Conservation (phyloP, 2,113 vertebrate genomes). For the Silurus meridionalis region DNA sequence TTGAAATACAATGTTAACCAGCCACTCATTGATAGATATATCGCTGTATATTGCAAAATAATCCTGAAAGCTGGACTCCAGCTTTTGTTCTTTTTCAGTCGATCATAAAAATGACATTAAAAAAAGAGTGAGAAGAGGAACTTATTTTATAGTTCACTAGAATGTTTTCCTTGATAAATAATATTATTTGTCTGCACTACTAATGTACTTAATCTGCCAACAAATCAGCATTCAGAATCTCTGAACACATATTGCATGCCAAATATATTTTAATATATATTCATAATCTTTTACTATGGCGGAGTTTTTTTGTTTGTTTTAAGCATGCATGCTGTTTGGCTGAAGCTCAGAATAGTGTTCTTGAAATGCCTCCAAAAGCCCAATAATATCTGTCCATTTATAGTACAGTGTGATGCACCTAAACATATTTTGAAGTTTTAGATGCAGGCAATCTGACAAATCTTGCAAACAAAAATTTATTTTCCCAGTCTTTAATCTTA, state of each 20-base stretch:
- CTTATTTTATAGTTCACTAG: not conserved
- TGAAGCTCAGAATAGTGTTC: not conserved
- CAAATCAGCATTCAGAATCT: not conserved
- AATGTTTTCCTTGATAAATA: not conserved
- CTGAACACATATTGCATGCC: not conserved
- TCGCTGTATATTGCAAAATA: no score
- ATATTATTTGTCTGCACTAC: not conserved
- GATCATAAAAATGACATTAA: not conserved
- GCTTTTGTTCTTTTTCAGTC: not conserved
- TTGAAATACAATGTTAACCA: no score
- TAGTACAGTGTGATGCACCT: not conserved
- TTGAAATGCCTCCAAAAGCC: constrained; percentile 11
- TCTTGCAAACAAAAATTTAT: not conserved
- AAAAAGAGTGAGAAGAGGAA: not conserved
- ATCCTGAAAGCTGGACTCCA: not conserved
- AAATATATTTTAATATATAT: no score
- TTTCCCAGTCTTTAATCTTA: not conserved
- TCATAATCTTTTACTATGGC: not conserved
- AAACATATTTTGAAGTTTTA: not conserved
- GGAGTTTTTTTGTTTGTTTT: not conserved
- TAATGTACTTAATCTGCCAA: not conserved
- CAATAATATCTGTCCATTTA: not conserved
- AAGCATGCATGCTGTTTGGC: not conserved
- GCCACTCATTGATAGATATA: not conserved
- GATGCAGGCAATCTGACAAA: not conserved